A percentile compares a stretch with the other conserved stretches of the same genome.
Conservation (phyloP, 2,113 vertebrate genomes). For the Pangasianodon hypophthalmus region DNA sequence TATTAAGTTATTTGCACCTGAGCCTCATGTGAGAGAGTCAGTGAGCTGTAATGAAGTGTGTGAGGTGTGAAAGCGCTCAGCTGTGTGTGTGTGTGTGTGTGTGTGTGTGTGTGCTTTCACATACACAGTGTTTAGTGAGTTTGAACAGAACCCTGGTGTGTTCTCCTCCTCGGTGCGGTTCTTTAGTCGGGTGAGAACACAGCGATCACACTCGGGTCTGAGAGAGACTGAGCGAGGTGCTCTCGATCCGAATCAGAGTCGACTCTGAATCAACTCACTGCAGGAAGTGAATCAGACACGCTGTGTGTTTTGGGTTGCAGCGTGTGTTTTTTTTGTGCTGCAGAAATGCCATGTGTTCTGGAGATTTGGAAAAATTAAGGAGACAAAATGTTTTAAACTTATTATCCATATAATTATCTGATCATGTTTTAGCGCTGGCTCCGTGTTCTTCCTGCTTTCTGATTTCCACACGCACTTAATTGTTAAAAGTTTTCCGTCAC, state of each 20-base stretch:
- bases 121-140: too few species aligned
- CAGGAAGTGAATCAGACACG: neutral
- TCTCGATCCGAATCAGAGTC: neutral
- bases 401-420: neutral
- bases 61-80: neutral
- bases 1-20: neutral
- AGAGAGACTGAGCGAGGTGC: neutral
- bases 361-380: neutral
- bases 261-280: neutral
- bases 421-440: neutral
- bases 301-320: neutral
- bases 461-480: neutral
- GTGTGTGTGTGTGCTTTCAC: too few species aligned
- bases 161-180: neutral
- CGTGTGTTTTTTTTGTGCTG: neutral
- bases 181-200: neutral
- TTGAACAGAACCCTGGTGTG: neutral
- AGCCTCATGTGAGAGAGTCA: too few species aligned
- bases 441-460: neutral
- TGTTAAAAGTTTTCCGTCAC: neutral
- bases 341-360: neutral
- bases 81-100: too few species aligned
- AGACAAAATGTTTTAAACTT: neutral
- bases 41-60: neutral
- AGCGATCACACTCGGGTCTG: neutral